phyloP scores from a whole-genome alignment of 1,140 invertebrate genomes.

The Maconellicoccus hirsutus region DNA sequence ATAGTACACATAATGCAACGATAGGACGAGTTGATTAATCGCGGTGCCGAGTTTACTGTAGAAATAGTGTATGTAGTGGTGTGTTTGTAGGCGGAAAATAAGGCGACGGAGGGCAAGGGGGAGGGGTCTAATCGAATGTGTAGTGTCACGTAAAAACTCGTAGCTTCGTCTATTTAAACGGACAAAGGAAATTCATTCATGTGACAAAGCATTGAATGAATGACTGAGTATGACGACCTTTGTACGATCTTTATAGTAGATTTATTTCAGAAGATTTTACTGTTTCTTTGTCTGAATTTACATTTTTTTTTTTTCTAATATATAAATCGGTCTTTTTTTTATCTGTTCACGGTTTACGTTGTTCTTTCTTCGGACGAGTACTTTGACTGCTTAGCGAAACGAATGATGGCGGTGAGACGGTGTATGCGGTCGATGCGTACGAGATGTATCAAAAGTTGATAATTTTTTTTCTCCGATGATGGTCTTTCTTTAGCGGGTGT shows the following conservation, averaged over 20 bases:
- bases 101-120: too few species aligned
- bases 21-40: too few species aligned
- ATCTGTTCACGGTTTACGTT: neutral
- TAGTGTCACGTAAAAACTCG: neutral
- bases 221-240: constrained; percentile 8
- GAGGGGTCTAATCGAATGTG: neutral
- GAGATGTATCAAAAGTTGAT: too few species aligned
- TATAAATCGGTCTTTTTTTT: neutral
- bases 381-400: neutral
- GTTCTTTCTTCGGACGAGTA: neutral
- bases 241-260: neutral
- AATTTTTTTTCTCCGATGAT: too few species aligned
- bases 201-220: constrained; percentile 4
- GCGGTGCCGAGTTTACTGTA: too few species aligned
- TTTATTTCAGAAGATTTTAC: neutral
- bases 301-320: neutral
- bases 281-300: neutral
- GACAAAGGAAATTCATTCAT: neutral
- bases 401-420: too few species aligned
- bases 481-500: too few species aligned
- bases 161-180: neutral
- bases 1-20: too few species aligned
- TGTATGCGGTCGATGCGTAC: too few species aligned
- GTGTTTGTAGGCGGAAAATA: too few species aligned
- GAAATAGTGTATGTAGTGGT: too few species aligned